Evolutionary conservation across 2,888 invertebrate species (phyloP).

Genomic region (Actias luna): DNA sequence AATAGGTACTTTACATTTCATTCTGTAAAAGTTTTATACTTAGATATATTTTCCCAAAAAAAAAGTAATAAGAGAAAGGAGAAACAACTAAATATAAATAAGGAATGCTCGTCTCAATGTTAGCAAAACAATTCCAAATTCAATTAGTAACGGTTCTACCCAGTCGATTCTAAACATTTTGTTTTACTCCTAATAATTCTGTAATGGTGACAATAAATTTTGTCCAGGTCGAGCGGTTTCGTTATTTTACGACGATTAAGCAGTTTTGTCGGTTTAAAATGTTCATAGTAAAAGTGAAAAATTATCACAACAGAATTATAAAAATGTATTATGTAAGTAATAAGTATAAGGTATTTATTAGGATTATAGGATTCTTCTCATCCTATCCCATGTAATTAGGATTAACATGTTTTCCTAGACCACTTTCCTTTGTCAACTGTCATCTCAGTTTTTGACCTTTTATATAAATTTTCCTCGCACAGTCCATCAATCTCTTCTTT

Average conservation of each 20-base stretch:
- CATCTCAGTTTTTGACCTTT: no score
- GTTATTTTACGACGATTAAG: slow-evolving; percentile 35
- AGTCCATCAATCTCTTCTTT: no score
- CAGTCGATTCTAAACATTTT: slow-evolving; percentile 40
- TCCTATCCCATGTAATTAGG: no score
- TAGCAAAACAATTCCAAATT: slow-evolving; percentile 38
- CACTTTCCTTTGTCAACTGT: no score
- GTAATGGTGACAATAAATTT: slow-evolving; percentile 43
- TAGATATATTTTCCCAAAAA: background rate
- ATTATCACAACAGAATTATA: background rate
- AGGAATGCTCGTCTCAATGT: slow-evolving; percentile 28
- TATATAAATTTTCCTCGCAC: no score
- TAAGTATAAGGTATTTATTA: no score
- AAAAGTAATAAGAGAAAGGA: background rate
- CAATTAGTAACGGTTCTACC: slow-evolving; percentile 46
- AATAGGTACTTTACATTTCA: no score
- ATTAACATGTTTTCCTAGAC: no score
- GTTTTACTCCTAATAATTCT: slow-evolving; percentile 37
- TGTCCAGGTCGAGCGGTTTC: slow-evolving; percentile 28
- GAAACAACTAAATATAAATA: no score
- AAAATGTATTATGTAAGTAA: no score
- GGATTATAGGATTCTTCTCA: no score
- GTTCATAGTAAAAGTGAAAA: background rate
- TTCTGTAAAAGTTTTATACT: no score
- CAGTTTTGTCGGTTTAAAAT: slow-evolving; percentile 2